Base-by-base conservation (phyloP, 1,140 invertebrate genomes). In the Drosophila melanica region DNA sequence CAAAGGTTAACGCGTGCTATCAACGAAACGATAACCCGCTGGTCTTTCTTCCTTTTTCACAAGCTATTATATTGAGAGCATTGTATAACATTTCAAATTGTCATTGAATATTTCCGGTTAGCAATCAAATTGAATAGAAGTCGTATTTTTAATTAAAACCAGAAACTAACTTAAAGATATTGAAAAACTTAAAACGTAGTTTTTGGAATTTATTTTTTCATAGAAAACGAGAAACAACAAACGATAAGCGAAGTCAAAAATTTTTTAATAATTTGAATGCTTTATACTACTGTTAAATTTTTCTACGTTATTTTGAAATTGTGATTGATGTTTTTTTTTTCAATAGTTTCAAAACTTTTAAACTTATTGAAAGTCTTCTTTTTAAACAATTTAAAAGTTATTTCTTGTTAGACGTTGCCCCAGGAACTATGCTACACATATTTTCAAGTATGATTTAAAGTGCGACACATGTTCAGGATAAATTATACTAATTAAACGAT, bases 101-200 rank as follows among this genome's bases (percentile, higher is more conserved):
- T 23, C 66, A 79, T 81, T 81, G 68, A 81, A 67, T 39, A 58
- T 87, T 86, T 86, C 82, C 82, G 82, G 84, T 82, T 87, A 48
- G 58, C 45, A 66, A 80, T 80, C 65, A n/a, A 11, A 33, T 16
- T 5, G 3, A 18, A 44, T 23, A 6, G 6, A 57, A 42, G 10
- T 3, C 20, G n/a, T 16, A 18, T 45, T n/a, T n/a, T 12, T 4
- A 14, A 27, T 6, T 0, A 27, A 27, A 27, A 27, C 0, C 39
- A 10, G 33, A 35, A 35, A 35, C 0, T 2, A 35, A 9, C 8
- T 35, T 35, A 1, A 10, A 35, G 33, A 35, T 10, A 10, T 35
- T 35, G 27, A 0, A 27, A 6, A 27, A 7, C 27, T 7, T 27
- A 23, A 23, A 23, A 23, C 20, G 20, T 23, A 23, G 20, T 23